Evolutionary conservation across 2,888 invertebrate genomes (phyloP).

Genomic region (Uropetala carovei): DNA sequence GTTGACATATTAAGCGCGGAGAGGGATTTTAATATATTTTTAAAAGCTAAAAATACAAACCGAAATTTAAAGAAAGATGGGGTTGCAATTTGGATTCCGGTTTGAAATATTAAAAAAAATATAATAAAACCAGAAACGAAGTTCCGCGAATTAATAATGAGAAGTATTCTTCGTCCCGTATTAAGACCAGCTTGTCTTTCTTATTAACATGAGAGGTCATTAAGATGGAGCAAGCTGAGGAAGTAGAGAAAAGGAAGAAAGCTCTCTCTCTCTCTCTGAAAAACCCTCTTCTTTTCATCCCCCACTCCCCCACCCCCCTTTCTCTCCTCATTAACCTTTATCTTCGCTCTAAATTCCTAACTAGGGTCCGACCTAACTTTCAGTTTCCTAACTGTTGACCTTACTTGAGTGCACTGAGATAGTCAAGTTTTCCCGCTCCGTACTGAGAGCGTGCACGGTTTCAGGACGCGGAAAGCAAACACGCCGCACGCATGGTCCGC

Average conservation of each 20-base stretch:
- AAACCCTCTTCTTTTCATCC: constrained; percentile 25
- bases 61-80: not conserved
- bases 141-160: constrained; percentile 59
- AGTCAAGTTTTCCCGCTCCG: not conserved
- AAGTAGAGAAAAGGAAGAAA: constrained; percentile 19
- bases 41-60: not conserved
- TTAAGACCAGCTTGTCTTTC: constrained; percentile 60
- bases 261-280: not conserved
- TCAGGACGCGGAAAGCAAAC: not conserved
- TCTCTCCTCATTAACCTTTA: constrained; percentile 50
- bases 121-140: constrained; percentile 27
- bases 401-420: not conserved
- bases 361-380: not conserved
- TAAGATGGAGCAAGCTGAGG: constrained; percentile 33
- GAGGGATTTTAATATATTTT: not conserved
- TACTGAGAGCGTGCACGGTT: not conserved
- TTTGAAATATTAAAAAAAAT: not conserved
- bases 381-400: not conserved
- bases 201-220: constrained; percentile 63
- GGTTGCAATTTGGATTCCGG: constrained; percentile 56
- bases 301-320: not conserved
- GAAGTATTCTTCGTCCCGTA: constrained; percentile 32
- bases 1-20: not conserved
- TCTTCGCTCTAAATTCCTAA: not conserved
- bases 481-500: not conserved